phyloP scores from a whole-genome alignment of 2,113 vertebrate species.

The Eulemur rufifrons region DNA sequence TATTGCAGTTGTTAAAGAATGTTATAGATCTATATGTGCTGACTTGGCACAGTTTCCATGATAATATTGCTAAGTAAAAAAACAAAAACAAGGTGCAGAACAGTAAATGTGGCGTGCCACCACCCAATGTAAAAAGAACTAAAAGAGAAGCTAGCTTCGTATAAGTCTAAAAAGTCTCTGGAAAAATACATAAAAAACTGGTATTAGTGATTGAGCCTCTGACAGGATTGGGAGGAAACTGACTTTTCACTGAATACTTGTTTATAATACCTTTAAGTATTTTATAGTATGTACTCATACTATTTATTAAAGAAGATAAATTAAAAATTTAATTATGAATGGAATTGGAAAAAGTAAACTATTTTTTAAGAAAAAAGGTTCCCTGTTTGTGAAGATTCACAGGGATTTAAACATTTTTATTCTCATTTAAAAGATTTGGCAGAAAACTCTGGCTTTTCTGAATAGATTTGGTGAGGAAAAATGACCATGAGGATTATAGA shows the following conservation, averaged over 20 bases:
- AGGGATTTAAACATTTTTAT: neutral
- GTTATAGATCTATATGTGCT: neutral
- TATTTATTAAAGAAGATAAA: neutral
- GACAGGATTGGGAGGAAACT: neutral
- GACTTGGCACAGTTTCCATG: neutral
- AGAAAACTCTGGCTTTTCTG: neutral
- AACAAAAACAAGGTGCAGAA: constrained; percentile 5
- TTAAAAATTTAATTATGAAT: constrained; percentile 6
- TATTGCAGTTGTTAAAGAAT: neutral
- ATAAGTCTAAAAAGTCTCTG: neutral
- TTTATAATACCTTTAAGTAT: neutral
- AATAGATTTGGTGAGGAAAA: neutral
- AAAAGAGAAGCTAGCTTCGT: neutral
- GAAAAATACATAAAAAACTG: neutral
- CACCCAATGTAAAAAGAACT: neutral
- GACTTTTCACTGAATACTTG: constrained; percentile 13
- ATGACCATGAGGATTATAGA: neutral
- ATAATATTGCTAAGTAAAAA: neutral
- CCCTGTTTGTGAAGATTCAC: neutral
- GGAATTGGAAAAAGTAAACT: neutral
- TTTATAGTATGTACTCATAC: neutral
- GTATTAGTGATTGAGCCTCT: neutral
- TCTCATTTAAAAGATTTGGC: neutral
- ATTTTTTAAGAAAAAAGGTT: neutral
- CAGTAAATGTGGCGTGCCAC: neutral